phyloP scores from a whole-genome alignment of 1,140 invertebrate species.

The Aphelinus atriplicis region DNA sequence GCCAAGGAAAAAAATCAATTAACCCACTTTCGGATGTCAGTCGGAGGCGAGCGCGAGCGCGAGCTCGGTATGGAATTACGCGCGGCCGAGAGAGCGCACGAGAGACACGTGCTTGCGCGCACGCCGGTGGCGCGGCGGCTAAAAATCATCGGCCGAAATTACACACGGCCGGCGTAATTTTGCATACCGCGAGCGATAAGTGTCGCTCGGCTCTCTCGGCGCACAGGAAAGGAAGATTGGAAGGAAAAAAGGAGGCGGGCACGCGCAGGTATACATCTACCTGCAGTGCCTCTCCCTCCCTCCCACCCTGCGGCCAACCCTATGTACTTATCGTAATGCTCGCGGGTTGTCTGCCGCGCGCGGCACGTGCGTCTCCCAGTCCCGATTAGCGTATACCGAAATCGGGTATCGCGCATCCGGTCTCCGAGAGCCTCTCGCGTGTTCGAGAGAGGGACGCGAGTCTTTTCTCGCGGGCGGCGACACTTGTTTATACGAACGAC shows the following conservation, averaged over 20 bases:
- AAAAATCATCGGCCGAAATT: slow-evolving; percentile 20
- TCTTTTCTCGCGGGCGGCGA: too few relatives aligned
- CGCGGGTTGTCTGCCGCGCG: background rate
- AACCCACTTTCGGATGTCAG: slow-evolving; percentile 19
- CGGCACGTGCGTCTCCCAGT: background rate
- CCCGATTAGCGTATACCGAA: too few relatives aligned
- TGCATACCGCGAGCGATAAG: slow-evolving; percentile 23
- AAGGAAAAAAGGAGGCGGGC: slow-evolving; percentile 25
- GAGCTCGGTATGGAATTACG: slow-evolving; percentile 1
- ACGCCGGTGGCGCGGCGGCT: background rate
- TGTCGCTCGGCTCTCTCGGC: slow-evolving; percentile 37
- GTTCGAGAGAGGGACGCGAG: too few relatives aligned
- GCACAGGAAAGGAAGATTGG: slow-evolving; percentile 20
- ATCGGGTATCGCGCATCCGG: too few relatives aligned
- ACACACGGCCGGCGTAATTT: slow-evolving; percentile 14
- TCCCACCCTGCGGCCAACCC: background rate
- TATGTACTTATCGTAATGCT: slow-evolving; percentile 40
- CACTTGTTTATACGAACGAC: too few relatives aligned
- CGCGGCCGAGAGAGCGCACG: background rate
- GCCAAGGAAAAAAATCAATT: slow-evolving; percentile 22
- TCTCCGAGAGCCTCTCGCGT: too few relatives aligned
- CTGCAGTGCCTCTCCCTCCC: too few relatives aligned
- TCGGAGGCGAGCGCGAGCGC: background rate
- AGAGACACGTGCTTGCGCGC: too few relatives aligned
- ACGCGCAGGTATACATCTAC: background rate